Base-by-base conservation (phyloP, 2,113 vertebrate genomes). In the Ceuthmochares aereus region DNA sequence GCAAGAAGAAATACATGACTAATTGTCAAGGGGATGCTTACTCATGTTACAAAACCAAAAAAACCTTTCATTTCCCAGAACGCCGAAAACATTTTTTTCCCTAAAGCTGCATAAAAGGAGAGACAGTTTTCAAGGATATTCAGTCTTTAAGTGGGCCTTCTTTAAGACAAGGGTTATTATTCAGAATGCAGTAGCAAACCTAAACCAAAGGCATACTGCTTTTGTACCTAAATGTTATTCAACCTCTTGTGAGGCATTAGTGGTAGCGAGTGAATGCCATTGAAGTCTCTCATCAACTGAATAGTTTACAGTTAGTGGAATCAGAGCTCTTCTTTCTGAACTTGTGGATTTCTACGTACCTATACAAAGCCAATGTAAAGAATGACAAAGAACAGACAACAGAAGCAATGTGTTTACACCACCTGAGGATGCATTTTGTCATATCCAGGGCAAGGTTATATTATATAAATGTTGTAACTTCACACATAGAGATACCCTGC, bases 21-120 rank as follows among this genome's bases (percentile, higher is more conserved):
- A 84, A 95, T 64, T 67, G 68, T 70, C 51, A 84, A 90, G 68
- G 60, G 86, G 90, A 84, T 63, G 68, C 64, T 87, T 70, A 83
- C 68, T 94, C 77, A 67, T 55, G 56, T 51, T 84, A 91, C n/a
- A 84, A 55, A 95, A 88, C 56, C 45, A 73, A 25, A 52, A 36
- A 63, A 62, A 6, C 0, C 6, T 9, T 36, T 84, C 4, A 68
- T 47, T 75, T 81, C 63, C 49, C 70, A 91, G 43, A 49, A 67
- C 77, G 36, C 45, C 94, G 68, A 52, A 78, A 30, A 10, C 23
- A 3, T 8, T 25, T 36, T 90, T 87, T 79, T 76, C 16, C 67
- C 63, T 80, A 40, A 70, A 90, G 73, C n/a, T 89, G 69, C 66
- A 81, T 40, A 72, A 62, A 90, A 93, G 73, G 54, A 95, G 37